Percentiles rank a stretch among this genome's conserved stretches.
Evolutionary conservation across 2,797 vertebrate species (phyloP).

Genomic region (Tiaroga cobitis): DNA sequence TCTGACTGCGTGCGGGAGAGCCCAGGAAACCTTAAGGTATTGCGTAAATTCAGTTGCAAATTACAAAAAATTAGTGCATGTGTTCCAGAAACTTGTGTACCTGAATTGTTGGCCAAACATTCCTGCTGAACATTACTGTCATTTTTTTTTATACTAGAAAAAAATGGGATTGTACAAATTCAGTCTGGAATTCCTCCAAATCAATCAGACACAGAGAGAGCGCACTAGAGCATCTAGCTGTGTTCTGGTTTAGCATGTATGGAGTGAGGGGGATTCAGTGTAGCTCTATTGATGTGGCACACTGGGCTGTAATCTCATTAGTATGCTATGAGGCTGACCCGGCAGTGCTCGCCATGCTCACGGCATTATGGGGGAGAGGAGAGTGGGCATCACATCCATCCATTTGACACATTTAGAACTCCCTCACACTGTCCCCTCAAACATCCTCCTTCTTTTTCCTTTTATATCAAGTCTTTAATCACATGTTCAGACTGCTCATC

Average conservation of each 20-base stretch:
- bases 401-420: constrained; percentile 62
- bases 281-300: constrained; percentile 53
- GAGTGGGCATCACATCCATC: constrained; percentile 61
- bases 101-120: constrained; percentile 14
- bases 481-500: constrained; percentile 50
- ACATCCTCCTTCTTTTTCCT: constrained; percentile 30
- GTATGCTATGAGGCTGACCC: constrained; percentile 63
- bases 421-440: constrained; percentile 68
- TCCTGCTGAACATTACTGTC: background rate
- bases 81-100: constrained; percentile 17
- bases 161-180: background rate
- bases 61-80: constrained; percentile 41
- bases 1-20: constrained; percentile 47
- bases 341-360: constrained; percentile 45
- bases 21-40: constrained; percentile 44
- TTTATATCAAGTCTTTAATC: constrained; percentile 31
- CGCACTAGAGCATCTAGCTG: background rate
- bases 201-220: constrained; percentile 2
- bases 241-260: constrained; percentile 50
- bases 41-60: constrained; percentile 49
- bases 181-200: constrained; percentile 28
- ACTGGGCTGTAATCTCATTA: constrained; percentile 73
- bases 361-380: constrained; percentile 55
- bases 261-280: constrained; percentile 23
- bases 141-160: background rate